Base-by-base conservation (phyloP, 2,113 vertebrate genomes). In the Pyxicephalus adspersus region DNA sequence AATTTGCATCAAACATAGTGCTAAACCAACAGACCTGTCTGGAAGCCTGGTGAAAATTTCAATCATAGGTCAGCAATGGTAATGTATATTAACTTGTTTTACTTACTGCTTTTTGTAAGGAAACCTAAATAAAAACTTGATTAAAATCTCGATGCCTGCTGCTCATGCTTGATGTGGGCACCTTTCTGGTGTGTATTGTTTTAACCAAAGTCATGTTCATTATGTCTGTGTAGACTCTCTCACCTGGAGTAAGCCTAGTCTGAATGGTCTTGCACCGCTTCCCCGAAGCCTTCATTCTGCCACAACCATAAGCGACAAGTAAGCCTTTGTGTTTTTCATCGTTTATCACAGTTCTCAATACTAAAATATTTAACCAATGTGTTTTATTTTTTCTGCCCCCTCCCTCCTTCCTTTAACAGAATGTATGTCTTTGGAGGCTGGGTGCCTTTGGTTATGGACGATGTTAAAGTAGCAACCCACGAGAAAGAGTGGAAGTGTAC, bases 401-500 rank as follows among this genome's bases (percentile, higher is more conserved):
- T n/a, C 29, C 6, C 3, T 3, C 20, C 26, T 64, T n/a, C n/a
- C n/a, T 50, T 34, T 16, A n/a, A n/a, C 84, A 97, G 96, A 90
- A 97, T 97, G 96, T 96, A 95, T 76, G 96, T 97, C 74, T 97
- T 97, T 88, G 96, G 96, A 71, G 96, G 96, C 84, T 97, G 96
- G 96, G 96, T 97, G 85, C 95, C 96, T 64, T 90, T 97, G 79
- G 96, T 97, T 55, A 96, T 97, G 96, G 96, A 97, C 70, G 96
- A 97, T n/a, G 96, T 97, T 23, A 97, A 97, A 89, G 96, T 97
- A 85, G 96, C 96, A 65, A 97, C 96, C 74, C 96, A 97, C 3
- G 96, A 97, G 89, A 97, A 97, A 87, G 96, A 97, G 84, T 97
- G 96, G 96, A 97, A 97, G 88, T 97, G 96, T 87, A 97, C 96